These are phyloP conservation scores for Rhinichthys osculus DNA, from an alignment of 2,797 vertebrate species.

Conservation along the genomic window DNA sequence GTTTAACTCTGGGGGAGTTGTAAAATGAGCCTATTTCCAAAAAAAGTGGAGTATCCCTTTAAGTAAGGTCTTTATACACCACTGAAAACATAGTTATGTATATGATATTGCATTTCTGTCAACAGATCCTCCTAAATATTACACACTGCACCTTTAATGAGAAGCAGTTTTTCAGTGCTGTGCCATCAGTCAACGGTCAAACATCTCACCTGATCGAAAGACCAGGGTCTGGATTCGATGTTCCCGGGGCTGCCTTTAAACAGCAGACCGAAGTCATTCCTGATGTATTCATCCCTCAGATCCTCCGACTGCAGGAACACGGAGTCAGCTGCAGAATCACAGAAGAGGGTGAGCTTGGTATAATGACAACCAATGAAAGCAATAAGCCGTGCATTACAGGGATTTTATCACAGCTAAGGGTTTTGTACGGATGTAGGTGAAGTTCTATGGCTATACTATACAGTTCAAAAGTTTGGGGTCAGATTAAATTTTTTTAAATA, in stretches of 20 bases:
- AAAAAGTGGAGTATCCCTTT: no score
- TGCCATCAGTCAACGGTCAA: not conserved
- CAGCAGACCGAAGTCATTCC: conserved; percentile 74
- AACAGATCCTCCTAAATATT: no score
- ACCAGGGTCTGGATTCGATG: conserved; percentile 73
- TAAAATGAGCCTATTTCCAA: no score
- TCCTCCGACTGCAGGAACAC: conserved; percentile 75
- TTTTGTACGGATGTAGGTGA: not conserved
- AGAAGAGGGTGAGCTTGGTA: not conserved
- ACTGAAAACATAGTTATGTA: no score
- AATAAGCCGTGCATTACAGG: not conserved
- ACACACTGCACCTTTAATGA: no score
- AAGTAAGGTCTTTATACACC: no score
- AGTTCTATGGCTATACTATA: not conserved
- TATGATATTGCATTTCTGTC: no score
- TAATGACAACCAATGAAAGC: not conserved
- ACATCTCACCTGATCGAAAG: conserved; percentile 77
- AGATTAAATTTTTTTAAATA: not conserved
- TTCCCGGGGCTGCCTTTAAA: conserved; percentile 75
- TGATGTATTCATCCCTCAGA: conserved; percentile 77
- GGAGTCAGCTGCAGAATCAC: conserved; percentile 69
- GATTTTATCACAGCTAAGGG: not conserved
- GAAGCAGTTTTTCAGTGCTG: not conserved
- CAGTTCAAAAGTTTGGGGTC: not conserved
- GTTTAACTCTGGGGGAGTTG: no score